Conservation (phyloP, 2,113 vertebrate genomes). For the cattle (Bos taurus) region ARS-UCD2.0 NC_037334.1:75399001-75399500, state of each 20-base stretch:
- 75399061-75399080: background rate
- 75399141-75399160: slow-evolving; percentile 14
- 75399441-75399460: background rate
- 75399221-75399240: background rate
- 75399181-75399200: background rate
- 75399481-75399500: background rate
- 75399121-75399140: background rate
- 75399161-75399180: background rate
- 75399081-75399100: background rate
- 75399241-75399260: background rate
- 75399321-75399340: background rate
- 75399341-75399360: background rate
- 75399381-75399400: background rate
- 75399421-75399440: background rate
- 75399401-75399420: background rate
- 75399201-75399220: background rate
- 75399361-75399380: background rate
- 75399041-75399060: background rate
- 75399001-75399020: background rate
- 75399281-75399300: background rate
- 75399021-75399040: background rate
- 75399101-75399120: slow-evolving; percentile 20
- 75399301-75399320: background rate
- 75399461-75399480: background rate
- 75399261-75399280: background rate